A percentile compares a stretch with the other conserved stretches of the same genome.
Evolutionary conservation across 1,140 invertebrate species (phyloP).

Genomic region (Augochlora pura): DNA sequence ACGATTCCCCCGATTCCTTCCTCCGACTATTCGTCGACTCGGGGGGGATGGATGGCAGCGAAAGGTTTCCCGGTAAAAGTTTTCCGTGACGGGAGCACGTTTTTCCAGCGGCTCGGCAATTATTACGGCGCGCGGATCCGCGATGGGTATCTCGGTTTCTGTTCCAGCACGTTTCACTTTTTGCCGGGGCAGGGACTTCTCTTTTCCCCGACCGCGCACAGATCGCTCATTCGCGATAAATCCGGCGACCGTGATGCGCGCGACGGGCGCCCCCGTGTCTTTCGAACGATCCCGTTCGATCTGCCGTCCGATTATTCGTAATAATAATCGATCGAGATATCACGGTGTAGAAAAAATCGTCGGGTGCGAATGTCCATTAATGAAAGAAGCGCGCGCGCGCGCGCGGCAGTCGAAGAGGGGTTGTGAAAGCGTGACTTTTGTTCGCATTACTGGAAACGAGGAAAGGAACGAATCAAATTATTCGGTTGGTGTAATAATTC

Average conservation of each 20-base stretch:
- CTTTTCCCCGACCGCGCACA: too few species aligned
- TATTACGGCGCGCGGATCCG: too few species aligned
- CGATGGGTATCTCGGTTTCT: conserved; percentile 4
- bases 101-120: too few species aligned
- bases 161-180: conserved; percentile 38
- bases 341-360: conserved; percentile 28
- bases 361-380: conserved; percentile 27
- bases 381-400: conserved; percentile 37
- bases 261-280: background rate
- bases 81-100: too few species aligned
- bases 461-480: conserved; percentile 56
- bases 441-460: conserved; percentile 60
- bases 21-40: too few species aligned
- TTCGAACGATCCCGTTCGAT: too few species aligned
- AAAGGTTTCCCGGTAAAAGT: too few species aligned
- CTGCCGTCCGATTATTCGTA: too few species aligned
- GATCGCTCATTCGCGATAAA: too few species aligned
- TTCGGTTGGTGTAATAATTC: conserved; percentile 43
- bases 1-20: too few species aligned
- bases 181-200: background rate
- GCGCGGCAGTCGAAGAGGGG: background rate
- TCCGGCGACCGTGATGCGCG: background rate
- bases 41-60: too few species aligned
- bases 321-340: too few species aligned
- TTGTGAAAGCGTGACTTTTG: conserved; percentile 64